Conservation (phyloP, 2,797 vertebrate genomes). For the Chloroceryle amazona region DNA sequence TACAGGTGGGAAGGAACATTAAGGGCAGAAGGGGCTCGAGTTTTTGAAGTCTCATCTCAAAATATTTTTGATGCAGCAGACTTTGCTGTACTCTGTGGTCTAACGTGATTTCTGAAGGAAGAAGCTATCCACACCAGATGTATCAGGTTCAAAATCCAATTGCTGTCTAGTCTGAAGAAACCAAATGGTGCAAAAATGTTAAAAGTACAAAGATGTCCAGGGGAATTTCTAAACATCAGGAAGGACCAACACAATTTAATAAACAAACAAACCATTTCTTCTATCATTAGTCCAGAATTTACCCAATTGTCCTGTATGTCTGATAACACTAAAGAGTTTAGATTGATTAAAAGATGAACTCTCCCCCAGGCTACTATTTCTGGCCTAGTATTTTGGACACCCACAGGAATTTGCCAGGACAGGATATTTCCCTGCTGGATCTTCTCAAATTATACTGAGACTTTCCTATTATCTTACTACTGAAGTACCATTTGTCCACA, state of each 20-base stretch:
- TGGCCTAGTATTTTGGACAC: constrained; percentile 47
- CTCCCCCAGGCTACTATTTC: background rate
- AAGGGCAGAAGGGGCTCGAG: background rate
- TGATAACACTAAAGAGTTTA: constrained; percentile 25
- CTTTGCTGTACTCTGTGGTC: background rate
- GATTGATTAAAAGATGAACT: background rate
- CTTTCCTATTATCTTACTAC: constrained; percentile 51
- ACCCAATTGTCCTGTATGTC: background rate
- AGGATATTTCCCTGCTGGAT: constrained; percentile 64
- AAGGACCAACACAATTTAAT: background rate
- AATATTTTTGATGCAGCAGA: background rate
- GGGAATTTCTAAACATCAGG: background rate
- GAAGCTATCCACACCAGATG: background rate
- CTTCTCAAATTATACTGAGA: constrained; percentile 61
- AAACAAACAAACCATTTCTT: background rate
- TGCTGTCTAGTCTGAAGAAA: background rate
- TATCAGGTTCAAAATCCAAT: background rate
- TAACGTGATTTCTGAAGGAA: background rate
- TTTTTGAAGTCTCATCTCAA: background rate
- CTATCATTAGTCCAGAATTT: background rate
- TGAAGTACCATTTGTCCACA: constrained; percentile 43
- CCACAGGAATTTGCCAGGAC: constrained; percentile 62
- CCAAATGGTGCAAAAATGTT: background rate
- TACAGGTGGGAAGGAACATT: background rate
- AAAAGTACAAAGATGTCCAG: background rate